Evolutionary conservation across 2,888 invertebrate genomes (phyloP).

Genomic region (Empis stercorea): DNA sequence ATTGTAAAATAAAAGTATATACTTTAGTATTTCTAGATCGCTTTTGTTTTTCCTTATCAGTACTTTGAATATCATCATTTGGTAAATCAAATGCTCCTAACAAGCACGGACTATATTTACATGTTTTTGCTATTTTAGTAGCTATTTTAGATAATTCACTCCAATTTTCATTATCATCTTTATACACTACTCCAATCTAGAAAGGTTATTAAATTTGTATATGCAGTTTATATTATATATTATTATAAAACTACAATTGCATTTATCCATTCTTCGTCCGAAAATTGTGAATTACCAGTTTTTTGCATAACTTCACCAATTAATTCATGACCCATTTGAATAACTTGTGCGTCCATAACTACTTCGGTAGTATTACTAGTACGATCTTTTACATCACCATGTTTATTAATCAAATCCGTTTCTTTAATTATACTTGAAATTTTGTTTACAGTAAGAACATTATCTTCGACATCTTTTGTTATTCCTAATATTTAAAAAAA

Average conservation of each 20-base stretch:
- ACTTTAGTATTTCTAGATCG: slow-evolving; percentile 25
- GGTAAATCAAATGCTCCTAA: slow-evolving; percentile 26
- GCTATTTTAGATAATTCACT: slow-evolving; percentile 18
- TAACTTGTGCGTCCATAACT: slow-evolving; percentile 32
- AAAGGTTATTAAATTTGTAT: background rate
- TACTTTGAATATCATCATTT: slow-evolving; percentile 22
- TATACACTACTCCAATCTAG: slow-evolving; percentile 17
- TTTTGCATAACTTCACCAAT: slow-evolving; percentile 25
- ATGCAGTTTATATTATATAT: too few relatives aligned
- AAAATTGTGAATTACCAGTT: slow-evolving; percentile 21
- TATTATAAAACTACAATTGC: slow-evolving; percentile 28
- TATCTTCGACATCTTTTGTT: slow-evolving; percentile 17
- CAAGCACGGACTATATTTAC: slow-evolving; percentile 23
- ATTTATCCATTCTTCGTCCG: slow-evolving; percentile 24
- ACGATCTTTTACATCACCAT: slow-evolving; percentile 22
- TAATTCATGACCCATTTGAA: slow-evolving; percentile 27
- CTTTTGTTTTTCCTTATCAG: slow-evolving; percentile 26
- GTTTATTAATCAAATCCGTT: slow-evolving; percentile 22
- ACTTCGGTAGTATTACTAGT: slow-evolving; percentile 31
- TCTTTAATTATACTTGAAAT: slow-evolving; percentile 19
- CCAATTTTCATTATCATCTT: slow-evolving; percentile 22
- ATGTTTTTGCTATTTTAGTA: slow-evolving; percentile 13
- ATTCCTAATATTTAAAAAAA: background rate
- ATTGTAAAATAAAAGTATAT: background rate
- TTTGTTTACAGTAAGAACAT: slow-evolving; percentile 26